Base-by-base conservation (phyloP, 2,888 invertebrate species). In the Cyclophora punctaria region DNA sequence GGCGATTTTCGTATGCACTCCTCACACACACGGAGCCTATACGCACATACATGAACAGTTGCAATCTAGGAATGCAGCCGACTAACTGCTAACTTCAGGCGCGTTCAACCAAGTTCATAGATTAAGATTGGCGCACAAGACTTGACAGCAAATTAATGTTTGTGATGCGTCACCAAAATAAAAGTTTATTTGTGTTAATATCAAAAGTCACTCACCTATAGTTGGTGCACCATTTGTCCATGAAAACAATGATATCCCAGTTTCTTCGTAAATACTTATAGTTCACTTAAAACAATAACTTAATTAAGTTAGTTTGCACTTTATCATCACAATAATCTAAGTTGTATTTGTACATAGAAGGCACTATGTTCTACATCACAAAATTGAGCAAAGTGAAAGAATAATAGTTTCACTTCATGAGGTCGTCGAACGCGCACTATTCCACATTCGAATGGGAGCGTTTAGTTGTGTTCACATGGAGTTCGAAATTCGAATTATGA, bases 41-140 rank as follows among this genome's bases (percentile, higher is more conserved):
- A 59, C 58, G 55, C 67, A 79, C 76, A 73, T 75, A 68, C 63
- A 79, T 67, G 72, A 61, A 66, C 72, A 78, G 63, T 63, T 76
- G 72, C 81, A 75, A 68, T 65, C 73, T 75, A 75, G 80, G 80
- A 83, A 80, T 85, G 86, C 83, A 79, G 62, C 67, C 63, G 63
- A 71, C 67, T 63, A 62, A 78, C 60, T 34, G 60, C 71, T 54
- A 73, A 76, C 80, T 84, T 88, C 87, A 68, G 64, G 4, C 49
- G 49, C 64, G 67, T 60, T 77, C 79, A 83, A 84, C 83, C 86
- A 86, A 87, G 86, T 86, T 87, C 87, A 87, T 83, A 86, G 86
- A 87, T 84, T 84, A 83, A 75, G 82, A 86, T 80, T 83, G 83
- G 79, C 83, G 71, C 78, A 72, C 75, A 69, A 71, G 70, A 71